phyloP scores from a whole-genome alignment of 2,113 vertebrate genomes.

The Sprattus sprattus region DNA sequence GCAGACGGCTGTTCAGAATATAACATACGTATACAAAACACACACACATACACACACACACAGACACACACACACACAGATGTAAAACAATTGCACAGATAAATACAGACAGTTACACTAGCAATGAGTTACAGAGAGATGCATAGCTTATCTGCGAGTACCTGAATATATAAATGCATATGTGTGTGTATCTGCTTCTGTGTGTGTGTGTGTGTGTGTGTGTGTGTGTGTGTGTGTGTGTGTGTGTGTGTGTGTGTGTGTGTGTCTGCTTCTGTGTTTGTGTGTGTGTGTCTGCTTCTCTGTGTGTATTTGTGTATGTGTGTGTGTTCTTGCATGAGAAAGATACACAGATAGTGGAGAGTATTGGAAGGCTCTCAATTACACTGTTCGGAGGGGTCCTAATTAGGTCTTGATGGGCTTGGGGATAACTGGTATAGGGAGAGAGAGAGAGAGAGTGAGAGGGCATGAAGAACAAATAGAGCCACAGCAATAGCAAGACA shows the following conservation, averaged over 20 bases:
- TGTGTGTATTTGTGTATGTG: too few relatives aligned
- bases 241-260: too few relatives aligned
- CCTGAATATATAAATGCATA: background rate
- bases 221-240: background rate
- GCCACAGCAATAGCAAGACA: background rate
- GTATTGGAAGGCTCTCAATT: background rate
- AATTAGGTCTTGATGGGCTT: conserved; percentile 35
- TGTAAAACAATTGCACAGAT: conserved; percentile 18
- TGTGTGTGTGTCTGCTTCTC: too few relatives aligned
- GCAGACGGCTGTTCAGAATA: conserved; percentile 32
- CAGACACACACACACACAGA: conserved; percentile 16
- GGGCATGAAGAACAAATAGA: too few relatives aligned
- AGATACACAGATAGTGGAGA: too few relatives aligned
- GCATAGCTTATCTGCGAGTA: too few relatives aligned
- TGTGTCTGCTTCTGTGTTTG: too few relatives aligned
- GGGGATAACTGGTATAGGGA: conserved; percentile 37
- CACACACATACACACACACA: conserved; percentile 26
- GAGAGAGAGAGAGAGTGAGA: background rate
- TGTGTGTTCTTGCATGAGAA: too few relatives aligned
- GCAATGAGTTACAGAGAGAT: too few relatives aligned
- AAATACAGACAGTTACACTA: background rate
- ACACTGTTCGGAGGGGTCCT: conserved; percentile 1
- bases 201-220: background rate
- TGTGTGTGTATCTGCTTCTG: background rate
- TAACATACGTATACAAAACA: conserved; percentile 30